Base-by-base conservation (phyloP, 1,140 invertebrate genomes). In the Drosophila hydei region DNA sequence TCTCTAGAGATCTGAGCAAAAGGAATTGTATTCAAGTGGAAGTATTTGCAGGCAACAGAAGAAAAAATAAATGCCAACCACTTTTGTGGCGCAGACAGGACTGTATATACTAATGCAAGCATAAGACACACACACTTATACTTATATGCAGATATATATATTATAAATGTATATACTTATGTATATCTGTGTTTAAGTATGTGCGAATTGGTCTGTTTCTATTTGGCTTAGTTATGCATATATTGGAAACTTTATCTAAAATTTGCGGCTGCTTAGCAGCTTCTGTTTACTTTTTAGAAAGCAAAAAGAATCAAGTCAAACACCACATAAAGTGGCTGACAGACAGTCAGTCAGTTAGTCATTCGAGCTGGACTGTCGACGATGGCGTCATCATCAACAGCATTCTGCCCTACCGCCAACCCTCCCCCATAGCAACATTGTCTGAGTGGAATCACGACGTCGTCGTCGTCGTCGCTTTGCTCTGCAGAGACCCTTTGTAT, bases 1-100 rank as follows among this genome's bases (percentile, higher is more conserved):
- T 84, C 79, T 84, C 79, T 75, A 62, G 79, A 84, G 79, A 84
- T 56, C 63, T 33, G 43, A 59, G 62, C 55, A 52, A 65, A 63
- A 56, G 59, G 48, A 70, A 70, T 70, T 69, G 59, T 55, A 62
- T 70, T 63, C 59, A 63, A 70, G 59, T 70, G 58, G 51, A 54
- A 63, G 52, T 63, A 63, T 75, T 71, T 75, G 60, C 47, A 40
- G 52, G 72, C 36, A 16, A 42, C 47, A 55, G 18, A 63, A 75
- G 16, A 25, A 47, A 27, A 74, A 62, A 60, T 81, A 33, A 33
- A 33, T 33, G 30, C 30, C 75, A 71, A 45, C 70, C 55, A 72
- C 72, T 77, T 68, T 81, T 81, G 74, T 64, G 79, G 78, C 71
- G 54, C 69, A 60, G 65, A 73, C 71, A 67, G 42, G 16, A 23